Percentiles rank a stretch among this genome's conserved stretches.
phyloP scores from a whole-genome alignment of 1,140 invertebrate genomes.

The Pseudoatta argentina region DNA sequence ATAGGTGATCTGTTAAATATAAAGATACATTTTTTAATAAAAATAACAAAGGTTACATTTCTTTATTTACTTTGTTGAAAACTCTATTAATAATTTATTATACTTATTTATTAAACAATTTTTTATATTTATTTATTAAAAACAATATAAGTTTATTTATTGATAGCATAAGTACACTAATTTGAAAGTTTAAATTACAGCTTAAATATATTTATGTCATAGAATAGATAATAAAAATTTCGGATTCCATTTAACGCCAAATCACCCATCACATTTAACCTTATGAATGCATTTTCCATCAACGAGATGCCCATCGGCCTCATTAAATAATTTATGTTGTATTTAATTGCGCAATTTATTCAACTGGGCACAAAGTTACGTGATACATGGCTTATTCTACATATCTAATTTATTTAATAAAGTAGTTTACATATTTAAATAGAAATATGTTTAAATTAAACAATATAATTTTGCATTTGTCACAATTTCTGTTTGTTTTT shows the following conservation, averaged over 20 bases:
- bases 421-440: constrained; percentile 22
- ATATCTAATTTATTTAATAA: constrained; percentile 50
- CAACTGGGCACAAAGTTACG: constrained; percentile 20
- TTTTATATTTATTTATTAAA: background rate
- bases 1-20: background rate
- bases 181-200: constrained; percentile 4
- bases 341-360: constrained; percentile 66
- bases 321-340: constrained; percentile 65
- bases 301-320: constrained; percentile 20
- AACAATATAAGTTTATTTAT: constrained; percentile 14
- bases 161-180: background rate
- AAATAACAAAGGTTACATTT: background rate
- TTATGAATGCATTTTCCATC: constrained; percentile 38
- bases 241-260: constrained; percentile 33
- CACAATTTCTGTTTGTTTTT: background rate
- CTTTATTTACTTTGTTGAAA: background rate
- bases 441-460: constrained; percentile 1
- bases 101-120: no score
- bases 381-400: constrained; percentile 33
- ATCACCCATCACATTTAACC: constrained; percentile 56
- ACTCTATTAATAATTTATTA: background rate
- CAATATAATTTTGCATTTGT: constrained; percentile 1
- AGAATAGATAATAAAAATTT: constrained; percentile 13
- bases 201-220: constrained; percentile 15
- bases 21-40: background rate